Percentiles rank a stretch among this genome's conserved stretches.
These are phyloP conservation scores for Streptopelia turtur DNA, from an alignment of 2,797 vertebrate species.

Conservation along the genomic window DNA sequence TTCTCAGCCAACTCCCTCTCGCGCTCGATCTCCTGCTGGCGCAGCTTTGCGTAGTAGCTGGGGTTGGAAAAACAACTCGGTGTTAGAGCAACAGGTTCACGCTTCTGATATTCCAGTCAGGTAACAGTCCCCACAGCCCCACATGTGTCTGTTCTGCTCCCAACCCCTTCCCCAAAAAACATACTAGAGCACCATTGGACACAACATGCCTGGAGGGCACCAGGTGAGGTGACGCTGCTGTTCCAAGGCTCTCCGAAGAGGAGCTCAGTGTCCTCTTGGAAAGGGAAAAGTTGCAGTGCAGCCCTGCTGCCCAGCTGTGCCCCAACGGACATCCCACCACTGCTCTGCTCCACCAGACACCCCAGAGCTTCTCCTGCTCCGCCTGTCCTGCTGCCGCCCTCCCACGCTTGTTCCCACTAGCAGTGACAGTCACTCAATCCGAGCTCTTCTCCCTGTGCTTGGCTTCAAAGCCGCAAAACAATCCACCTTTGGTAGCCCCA, in stretches of 20 bases:
- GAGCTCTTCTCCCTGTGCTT: not conserved
- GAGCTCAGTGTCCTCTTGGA: not conserved
- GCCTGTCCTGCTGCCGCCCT: not conserved
- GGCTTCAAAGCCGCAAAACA: not conserved
- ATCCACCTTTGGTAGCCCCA: not conserved
- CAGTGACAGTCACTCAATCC: too few relatives aligned
- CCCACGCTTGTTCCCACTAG: not conserved
- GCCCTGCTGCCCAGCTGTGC: accelerated
- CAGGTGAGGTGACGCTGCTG: not conserved
- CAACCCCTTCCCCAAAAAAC: accelerated
- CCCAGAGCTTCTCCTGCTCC: not conserved
- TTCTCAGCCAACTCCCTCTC: conserved; percentile 95
- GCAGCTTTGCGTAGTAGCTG: conserved; percentile 96
- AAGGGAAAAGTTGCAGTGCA: not conserved
- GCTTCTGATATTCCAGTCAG: accelerated
- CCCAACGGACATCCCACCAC: not conserved
- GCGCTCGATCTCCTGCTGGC: conserved; percentile 95
- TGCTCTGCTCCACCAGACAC: not conserved
- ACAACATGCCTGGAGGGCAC: not conserved
- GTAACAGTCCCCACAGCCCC: not conserved
- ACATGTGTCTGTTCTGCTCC: accelerated
- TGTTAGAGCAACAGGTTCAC: accelerated
- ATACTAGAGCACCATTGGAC: not conserved
- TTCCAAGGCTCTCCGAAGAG: not conserved
- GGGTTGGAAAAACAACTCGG: not conserved